phyloP scores from a whole-genome alignment of 2,888 invertebrate genomes.

The Cataglyphis altisquamis region DNA sequence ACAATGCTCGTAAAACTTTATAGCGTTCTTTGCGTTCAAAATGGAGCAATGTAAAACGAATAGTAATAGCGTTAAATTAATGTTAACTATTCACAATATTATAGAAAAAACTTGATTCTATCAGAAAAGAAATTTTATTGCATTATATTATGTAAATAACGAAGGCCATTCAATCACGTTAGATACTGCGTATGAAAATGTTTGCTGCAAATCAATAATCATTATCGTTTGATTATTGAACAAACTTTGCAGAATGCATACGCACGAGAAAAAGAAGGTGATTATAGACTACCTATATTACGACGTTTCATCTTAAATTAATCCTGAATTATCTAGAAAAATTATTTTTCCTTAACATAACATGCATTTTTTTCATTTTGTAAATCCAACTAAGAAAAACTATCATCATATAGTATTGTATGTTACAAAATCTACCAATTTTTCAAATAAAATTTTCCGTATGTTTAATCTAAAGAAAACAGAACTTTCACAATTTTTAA shows the following conservation, averaged over 20 bases:
- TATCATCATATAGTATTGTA: neutral
- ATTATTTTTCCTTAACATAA: neutral
- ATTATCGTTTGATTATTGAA: constrained; percentile 21
- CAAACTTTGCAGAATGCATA: neutral
- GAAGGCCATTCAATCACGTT: neutral
- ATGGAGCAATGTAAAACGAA: neutral
- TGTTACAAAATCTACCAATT: neutral
- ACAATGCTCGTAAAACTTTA: neutral
- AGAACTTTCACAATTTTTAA: neutral
- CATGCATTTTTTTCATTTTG: neutral
- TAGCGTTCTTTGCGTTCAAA: neutral
- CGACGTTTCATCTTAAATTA: neutral
- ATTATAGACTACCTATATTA: neutral
- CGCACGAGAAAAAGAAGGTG: neutral
- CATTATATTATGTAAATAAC: neutral
- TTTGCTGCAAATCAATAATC: constrained; percentile 11
- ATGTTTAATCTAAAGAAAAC: neutral
- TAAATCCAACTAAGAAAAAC: neutral
- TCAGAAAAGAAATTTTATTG: neutral
- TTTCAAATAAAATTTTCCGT: neutral
- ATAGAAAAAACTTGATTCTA: neutral
- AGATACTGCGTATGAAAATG: constrained; percentile 6
- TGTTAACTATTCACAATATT: neutral
- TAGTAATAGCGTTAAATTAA: neutral
- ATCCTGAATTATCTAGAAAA: constrained; percentile 2